Evolutionary conservation across 2,797 vertebrate species (phyloP).

Genomic region (Myotis vivesi): DNA sequence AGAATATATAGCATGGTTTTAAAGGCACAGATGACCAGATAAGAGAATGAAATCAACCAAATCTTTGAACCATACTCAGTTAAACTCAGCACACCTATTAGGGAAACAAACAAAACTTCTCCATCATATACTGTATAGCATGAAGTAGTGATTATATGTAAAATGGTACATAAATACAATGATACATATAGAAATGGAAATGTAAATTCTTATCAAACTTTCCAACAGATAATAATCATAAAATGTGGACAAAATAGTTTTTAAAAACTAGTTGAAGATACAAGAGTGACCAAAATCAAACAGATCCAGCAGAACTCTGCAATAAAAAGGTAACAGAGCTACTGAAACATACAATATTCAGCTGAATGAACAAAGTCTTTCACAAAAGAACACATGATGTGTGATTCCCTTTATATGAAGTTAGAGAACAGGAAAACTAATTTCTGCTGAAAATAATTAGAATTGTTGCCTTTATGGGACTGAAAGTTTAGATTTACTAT

Average conservation of each 20-base stretch:
- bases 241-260: neutral
- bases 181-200: neutral
- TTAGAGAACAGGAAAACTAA: neutral
- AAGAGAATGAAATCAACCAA: neutral
- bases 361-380: neutral
- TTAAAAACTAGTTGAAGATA: neutral
- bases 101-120: neutral
- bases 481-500: neutral
- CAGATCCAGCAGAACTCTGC: neutral
- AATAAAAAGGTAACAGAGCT: neutral
- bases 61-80: neutral
- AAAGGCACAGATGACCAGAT: neutral
- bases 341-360: neutral
- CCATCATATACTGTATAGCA: neutral
- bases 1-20: neutral
- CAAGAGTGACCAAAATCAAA: neutral
- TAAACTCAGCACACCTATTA: neutral
- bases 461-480: neutral
- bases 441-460: neutral
- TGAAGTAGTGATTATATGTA: neutral
- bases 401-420: neutral
- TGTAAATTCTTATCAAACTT: neutral
- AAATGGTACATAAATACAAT: neutral
- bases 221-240: neutral
- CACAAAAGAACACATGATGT: neutral